Base-by-base conservation (phyloP, 2,797 vertebrate genomes). In the Onychomys torridus region DNA sequence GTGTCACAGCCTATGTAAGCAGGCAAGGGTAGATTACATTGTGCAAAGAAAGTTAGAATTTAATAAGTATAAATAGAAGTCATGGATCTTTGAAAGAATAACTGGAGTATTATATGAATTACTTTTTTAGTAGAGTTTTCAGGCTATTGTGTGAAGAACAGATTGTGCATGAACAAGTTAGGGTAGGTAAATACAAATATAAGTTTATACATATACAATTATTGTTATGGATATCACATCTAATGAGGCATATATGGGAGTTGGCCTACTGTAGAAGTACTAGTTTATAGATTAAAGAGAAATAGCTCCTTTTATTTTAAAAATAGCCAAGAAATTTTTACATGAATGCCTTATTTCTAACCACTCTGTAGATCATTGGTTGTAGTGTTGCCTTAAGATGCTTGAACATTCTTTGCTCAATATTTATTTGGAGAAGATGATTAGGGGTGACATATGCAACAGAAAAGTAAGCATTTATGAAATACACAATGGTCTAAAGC, bases 51-150 rank as follows among this genome's bases (percentile, higher is more conserved):
- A 91, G 49, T 87, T 87, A 87, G 16, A n/a, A 85, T 87, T 43
- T 85, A 27, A 63, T 46, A 91, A 84, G 19, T 65, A 12, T 85
- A 25, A n/a, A n/a, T n/a, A n/a, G 19, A 88, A 93, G 25, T 65
- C 61, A 90, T 8, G 29, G 5, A 89, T 5, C 34, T 67, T 55
- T 82, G 65, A 76, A 84, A 94, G 9, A 6, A 49, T 79, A 19
- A 63, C 5, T 92, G 32, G 37, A 13, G 71, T 67, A 25, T 27
- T 37, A 77, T 46, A n/a, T 90, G 3, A 73, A 73, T 90, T 77
- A 49, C 2, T 82, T 82, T 85, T 91, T 93, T 55, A 95, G 89
- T 17, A 79, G 65, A 49, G 37, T 85, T 32, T 92, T 87, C n/a
- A 88, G 37, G 27, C 61, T 76, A 59, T 19, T 67, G 1, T 92